Base-by-base conservation (phyloP, 2,113 vertebrate species). In the Empidonax traillii region DNA sequence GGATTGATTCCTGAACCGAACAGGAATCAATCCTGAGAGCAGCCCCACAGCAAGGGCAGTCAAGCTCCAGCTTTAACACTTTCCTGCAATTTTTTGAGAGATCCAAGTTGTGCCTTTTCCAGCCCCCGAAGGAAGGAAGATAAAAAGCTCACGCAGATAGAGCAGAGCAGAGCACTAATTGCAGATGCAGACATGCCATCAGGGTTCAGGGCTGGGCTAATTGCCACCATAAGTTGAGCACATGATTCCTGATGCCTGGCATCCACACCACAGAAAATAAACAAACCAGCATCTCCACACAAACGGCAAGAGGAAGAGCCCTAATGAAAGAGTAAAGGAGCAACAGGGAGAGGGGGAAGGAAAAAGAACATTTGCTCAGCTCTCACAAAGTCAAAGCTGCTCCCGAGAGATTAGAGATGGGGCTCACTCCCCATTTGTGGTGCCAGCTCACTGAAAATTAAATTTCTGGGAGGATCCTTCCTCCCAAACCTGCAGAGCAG, bases 201-300 rank as follows among this genome's bases (percentile, higher is more conserved):
- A 77, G 72, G 89, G 89, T 82, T 91, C 91, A 88, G 66, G 62
- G 71, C 90, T 76, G 79, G 93, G 82, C 87, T 88, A 95, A 96
- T 93, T 94, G 87, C 87, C 91, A 94, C 91, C 91, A 66, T 15
- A 14, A 39, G 0, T 6, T 44, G 44, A 75, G 65, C 90, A 87
- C 43, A 10, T 6, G 49, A 62, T 39, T 89, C 62, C 84, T 75
- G 52, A 44, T 89, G 68, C 77, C 74, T 82, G 84, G 80, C 91
- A 91, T 71, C 52, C 56, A 33, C 23, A 30, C 49, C 55, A 41
- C 12, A 39, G 15, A 44, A 91, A 87, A 55, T 63, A 91, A 88
- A 47, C 3, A n/a, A 62, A 47, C 44, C 47, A 47, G 39, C 59
- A 51, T 3, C 72, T 18, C 67, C 65, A 51, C 79, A 77, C 12